Percentiles rank a stretch among this genome's conserved stretches.
phyloP scores from a whole-genome alignment of 2,888 invertebrate genomes.

The Dryobota labecula region DNA sequence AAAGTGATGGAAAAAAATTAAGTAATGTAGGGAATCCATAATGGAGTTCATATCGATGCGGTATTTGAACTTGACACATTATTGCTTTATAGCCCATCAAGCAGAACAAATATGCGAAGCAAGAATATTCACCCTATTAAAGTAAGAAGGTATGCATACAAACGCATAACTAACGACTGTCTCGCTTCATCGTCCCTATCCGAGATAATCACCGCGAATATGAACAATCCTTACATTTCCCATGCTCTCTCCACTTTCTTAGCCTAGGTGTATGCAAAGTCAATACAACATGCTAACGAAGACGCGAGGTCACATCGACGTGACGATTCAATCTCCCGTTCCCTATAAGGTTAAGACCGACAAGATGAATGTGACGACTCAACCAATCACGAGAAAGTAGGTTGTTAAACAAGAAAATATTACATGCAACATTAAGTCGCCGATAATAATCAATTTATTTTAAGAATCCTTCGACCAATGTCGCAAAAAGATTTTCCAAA shows the following conservation, averaged over 20 bases:
- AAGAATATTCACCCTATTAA: conserved; percentile 32
- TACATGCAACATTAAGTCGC: conserved; percentile 23
- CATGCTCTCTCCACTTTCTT: conserved; percentile 58
- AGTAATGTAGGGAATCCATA: conserved; percentile 15
- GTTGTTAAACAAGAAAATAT: conserved; percentile 44
- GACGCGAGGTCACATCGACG: conserved; percentile 36
- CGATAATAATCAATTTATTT: conserved; percentile 28
- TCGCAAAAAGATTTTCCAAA: conserved; percentile 48
- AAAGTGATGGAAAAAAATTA: neutral
- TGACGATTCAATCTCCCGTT: conserved; percentile 50
- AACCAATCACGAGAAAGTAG: conserved; percentile 51
- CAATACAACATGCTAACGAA: conserved; percentile 50
- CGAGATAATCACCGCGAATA: conserved; percentile 21
- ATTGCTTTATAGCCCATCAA: conserved; percentile 31
- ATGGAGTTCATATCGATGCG: conserved; percentile 10
- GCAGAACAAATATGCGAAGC: conserved; percentile 37
- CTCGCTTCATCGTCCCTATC: conserved; percentile 14
- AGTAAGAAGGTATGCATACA: conserved; percentile 11
- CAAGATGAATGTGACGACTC: conserved; percentile 38
- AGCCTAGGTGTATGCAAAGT: conserved; percentile 42
- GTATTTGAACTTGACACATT: conserved; percentile 38
- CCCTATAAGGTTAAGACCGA: conserved; percentile 33
- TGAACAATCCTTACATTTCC: conserved; percentile 52
- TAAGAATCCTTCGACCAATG: conserved; percentile 16
- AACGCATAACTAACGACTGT: conserved; percentile 7